A percentile compares a stretch with the other conserved stretches of the same genome.
Evolutionary conservation across 2,888 invertebrate species (phyloP).

Genomic region (Trissolcus brochymenae): DNA sequence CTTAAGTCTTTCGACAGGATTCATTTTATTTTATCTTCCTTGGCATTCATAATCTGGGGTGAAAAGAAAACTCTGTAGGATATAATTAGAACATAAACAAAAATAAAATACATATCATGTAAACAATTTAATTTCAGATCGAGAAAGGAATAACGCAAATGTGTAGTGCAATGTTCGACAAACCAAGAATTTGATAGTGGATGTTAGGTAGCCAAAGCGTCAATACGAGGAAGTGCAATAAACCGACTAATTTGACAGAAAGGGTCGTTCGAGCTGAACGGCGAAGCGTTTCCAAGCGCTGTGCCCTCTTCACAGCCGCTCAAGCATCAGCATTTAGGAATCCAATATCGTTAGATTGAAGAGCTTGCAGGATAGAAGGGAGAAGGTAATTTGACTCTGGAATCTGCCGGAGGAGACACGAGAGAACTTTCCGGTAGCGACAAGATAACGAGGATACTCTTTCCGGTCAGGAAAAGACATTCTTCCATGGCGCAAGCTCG

Average conservation of each 20-base stretch:
- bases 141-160: slow-evolving; percentile 18
- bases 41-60: not conserved
- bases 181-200: slow-evolving; percentile 42
- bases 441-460: slow-evolving; percentile 65
- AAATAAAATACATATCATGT: not conserved
- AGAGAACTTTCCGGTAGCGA: slow-evolving; percentile 54
- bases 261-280: slow-evolving; percentile 47
- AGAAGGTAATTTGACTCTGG: slow-evolving; percentile 69
- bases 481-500: slow-evolving; percentile 42
- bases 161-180: slow-evolving; percentile 27
- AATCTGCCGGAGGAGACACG: slow-evolving; percentile 60
- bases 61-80: not conserved
- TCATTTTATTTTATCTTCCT: no score
- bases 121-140: not conserved
- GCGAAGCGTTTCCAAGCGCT: slow-evolving; percentile 49
- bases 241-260: slow-evolving; percentile 64
- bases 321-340: slow-evolving; percentile 68
- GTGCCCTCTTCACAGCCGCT: slow-evolving; percentile 52
- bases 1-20: not conserved
- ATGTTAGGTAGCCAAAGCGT: slow-evolving; percentile 39
- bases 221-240: slow-evolving; percentile 60
- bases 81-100: not conserved
- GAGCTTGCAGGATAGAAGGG: slow-evolving; percentile 54
- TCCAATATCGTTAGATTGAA: slow-evolving; percentile 67
- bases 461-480: slow-evolving; percentile 51